Conservation (phyloP, 2,113 vertebrate genomes). For the Pelvicachromis taeniatus region DNA sequence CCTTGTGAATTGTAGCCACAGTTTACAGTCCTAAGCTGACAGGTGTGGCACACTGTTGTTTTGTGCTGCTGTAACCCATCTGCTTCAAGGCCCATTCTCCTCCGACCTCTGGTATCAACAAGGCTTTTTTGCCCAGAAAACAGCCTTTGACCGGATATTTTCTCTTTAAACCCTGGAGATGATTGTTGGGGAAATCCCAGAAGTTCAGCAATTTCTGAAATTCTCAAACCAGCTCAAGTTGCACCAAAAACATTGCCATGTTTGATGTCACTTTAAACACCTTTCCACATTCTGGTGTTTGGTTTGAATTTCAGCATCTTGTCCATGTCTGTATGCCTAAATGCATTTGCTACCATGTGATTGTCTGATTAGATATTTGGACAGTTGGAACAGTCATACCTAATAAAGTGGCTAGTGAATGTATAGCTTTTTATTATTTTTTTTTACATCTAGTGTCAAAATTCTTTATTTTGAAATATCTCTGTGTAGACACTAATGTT, state of each 20-base stretch:
- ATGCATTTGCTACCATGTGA: neutral
- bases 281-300: fast-evolving
- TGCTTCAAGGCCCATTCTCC: neutral
- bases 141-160: neutral
- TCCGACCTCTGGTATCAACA: neutral
- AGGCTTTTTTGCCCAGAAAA: neutral
- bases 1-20: neutral
- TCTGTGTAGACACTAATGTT: neutral
- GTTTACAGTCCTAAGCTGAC: neutral
- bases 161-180: neutral
- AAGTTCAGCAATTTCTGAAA: neutral
- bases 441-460: neutral
- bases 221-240: neutral
- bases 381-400: neutral
- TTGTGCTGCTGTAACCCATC: neutral
- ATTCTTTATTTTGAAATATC: neutral
- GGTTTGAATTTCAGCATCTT: neutral
- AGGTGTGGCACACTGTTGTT: neutral
- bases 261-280: neutral
- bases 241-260: neutral
- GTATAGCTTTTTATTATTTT: neutral
- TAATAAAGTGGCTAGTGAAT: neutral
- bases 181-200: neutral
- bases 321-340: neutral
- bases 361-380: neutral